Percentiles rank a stretch among this genome's conserved stretches.
These are phyloP conservation scores for Amaurobius ferox DNA, from an alignment of 2,888 invertebrate species.

Conservation along the genomic window DNA sequence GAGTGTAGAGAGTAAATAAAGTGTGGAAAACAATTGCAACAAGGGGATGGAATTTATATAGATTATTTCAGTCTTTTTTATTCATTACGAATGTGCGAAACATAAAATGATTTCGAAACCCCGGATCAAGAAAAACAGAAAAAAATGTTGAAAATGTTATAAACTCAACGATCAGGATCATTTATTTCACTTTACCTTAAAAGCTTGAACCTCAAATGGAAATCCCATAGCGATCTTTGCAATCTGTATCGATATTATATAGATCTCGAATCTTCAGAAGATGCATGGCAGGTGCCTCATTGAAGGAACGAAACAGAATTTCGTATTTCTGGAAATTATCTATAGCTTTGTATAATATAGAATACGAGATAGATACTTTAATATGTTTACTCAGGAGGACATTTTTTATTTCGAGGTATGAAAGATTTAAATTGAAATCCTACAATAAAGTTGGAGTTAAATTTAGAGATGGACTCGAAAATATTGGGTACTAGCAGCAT, in stretches of 20 bases:
- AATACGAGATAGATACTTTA: too few species aligned
- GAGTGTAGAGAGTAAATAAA: neutral
- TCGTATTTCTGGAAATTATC: neutral
- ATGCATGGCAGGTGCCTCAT: neutral
- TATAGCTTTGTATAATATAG: too few species aligned
- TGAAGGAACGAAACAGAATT: neutral
- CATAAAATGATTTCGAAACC: constrained; percentile 17
- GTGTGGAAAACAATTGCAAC: neutral
- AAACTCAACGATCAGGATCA: constrained; percentile 22
- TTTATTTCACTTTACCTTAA: constrained; percentile 39
- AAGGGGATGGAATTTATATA: neutral
- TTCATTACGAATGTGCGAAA: constrained; percentile 31
- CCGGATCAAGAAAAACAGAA: neutral
- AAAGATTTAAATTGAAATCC: too few species aligned
- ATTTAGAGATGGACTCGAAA: too few species aligned
- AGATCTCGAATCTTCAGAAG: neutral
- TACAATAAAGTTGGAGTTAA: too few species aligned
- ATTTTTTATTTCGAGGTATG: too few species aligned
- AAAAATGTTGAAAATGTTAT: constrained; percentile 27
- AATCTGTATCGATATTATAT: neutral
- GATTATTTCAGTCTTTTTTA: constrained; percentile 16
- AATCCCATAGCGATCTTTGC: constrained; percentile 16
- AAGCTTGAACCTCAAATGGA: constrained; percentile 26
- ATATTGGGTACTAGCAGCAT: too few species aligned
- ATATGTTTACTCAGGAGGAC: too few species aligned